Evolutionary conservation across 2,113 vertebrate genomes (phyloP), one percentile per base, ranked within the genome.

Genomic region (Bujurquina vittata): DNA sequence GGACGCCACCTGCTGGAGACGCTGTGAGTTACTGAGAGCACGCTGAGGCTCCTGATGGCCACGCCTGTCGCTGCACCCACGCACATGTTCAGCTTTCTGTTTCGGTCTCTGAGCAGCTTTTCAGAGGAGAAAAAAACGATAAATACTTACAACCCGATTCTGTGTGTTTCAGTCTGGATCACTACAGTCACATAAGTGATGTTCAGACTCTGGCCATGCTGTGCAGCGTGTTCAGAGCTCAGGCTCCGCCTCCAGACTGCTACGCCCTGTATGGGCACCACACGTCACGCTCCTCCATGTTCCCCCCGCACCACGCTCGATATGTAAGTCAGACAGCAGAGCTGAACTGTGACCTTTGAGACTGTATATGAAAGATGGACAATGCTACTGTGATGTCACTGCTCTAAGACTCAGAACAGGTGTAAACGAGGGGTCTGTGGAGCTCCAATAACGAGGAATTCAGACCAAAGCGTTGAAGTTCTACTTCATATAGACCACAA

Each of bases 141-240:
- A 59, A 59, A 62, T 33, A 33, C 5, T 67, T 23, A 10, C 22
- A 4, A 9, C 8, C 14, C 0, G 26, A 67, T 12, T 80, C 22
- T 83, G 10, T 69, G 46, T 81, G 14, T 84, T 7, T 59, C 94
- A 99, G 98, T 18, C 83, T 99, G 94, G 96, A 97, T 62, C 98
- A 99, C 87, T 99, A 99, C 93, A 99, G 98, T 9, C 97, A 95
- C 69, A 97, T 99, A 91, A 98, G 98, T 0, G 98, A 99, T 0
- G 97, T 99, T 7, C 98, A 99, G 96, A 99, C 98, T 0, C 86
- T 99, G 91, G 98, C 98, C 46, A 99, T 99, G 98, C 94, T 99
- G 55, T 99, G 98, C 94, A 98, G 98, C 0, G 97, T 99, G 65
- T 99, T 98, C 87, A 96, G 96, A 93, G 96, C 96, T 79, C 97